Percentiles rank a stretch among this genome's conserved stretches.
Conservation (phyloP, 1,140 invertebrate genomes). For the Geopemphigus sp. region DNA sequence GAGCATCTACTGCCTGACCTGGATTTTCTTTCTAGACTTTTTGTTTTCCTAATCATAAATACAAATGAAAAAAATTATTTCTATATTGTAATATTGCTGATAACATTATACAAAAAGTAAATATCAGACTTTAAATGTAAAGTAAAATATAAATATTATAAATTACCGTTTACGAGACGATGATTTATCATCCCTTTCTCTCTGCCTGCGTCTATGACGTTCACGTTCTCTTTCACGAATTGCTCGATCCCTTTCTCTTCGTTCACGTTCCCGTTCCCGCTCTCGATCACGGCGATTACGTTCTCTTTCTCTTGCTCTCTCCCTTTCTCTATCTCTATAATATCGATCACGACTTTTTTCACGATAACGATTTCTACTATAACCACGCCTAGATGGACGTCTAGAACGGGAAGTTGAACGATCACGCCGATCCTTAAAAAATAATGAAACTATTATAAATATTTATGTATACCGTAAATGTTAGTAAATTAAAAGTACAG, state of each 20-base stretch:
- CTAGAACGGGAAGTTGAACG: conserved; percentile 52
- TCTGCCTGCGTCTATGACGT: conserved; percentile 51
- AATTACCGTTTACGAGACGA: conserved; percentile 50
- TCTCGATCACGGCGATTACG: conserved; percentile 58
- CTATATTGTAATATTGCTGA: too few relatives aligned
- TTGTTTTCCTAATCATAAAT: conserved; percentile 54
- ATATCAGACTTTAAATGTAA: too few relatives aligned
- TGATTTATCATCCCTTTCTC: conserved; percentile 52
- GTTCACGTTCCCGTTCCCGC: conserved; percentile 58
- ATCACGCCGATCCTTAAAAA: conserved; percentile 42
- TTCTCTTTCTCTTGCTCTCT: conserved; percentile 55
- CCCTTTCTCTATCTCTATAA: conserved; percentile 54
- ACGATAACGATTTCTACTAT: conserved; percentile 51
- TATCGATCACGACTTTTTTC: conserved; percentile 55
- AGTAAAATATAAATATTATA: background rate
- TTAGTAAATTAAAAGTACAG: background rate
- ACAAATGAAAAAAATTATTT: background rate
- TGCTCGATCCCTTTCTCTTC: conserved; percentile 54
- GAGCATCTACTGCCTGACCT: conserved; percentile 50
- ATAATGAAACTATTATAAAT: background rate
- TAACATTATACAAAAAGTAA: too few relatives aligned
- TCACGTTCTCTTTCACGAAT: conserved; percentile 51
- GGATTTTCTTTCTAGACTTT: conserved; percentile 53
- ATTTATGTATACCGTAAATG: too few relatives aligned
- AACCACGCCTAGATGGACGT: conserved; percentile 55